Base-by-base conservation (phyloP, 2,888 invertebrate genomes). In the Tenthredo scrophulariae region DNA sequence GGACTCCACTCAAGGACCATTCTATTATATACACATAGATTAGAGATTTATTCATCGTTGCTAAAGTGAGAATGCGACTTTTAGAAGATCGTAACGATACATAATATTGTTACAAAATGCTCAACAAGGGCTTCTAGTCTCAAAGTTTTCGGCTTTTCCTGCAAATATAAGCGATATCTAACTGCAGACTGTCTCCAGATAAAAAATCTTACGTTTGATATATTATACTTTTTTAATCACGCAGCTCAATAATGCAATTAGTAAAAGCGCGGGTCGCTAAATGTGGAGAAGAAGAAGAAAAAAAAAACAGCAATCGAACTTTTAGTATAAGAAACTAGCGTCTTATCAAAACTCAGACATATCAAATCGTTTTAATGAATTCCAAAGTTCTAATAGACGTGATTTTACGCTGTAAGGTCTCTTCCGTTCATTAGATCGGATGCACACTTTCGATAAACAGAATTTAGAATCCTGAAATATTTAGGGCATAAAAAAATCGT, bases 191-290 rank as follows among this genome's bases (percentile, higher is more conserved):
- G 18, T 65, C 15, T 29, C 18, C 18, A 67, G 29, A 67, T 67
- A 7, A 67, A n/a, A 54, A 67, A 67, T 67, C 26, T 67, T 67
- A 67, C 72, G 72, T 74, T 74, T 13, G 15, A 43, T 43, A 77
- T 33, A 4, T 33, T 46, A 29, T 29, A 33, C 33, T 6, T 9
- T n/a, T 54, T 54, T 7, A 13, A 77, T 29, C 74, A 74, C 74
- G 43, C 29, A 6, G 54, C 54, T 77, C 77, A 77, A 33, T 77
- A 15, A 54, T 46, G 9, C 29, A 29, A 54, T 5, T 77, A 29
- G 50, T 15, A 29, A 80, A 37, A 62, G 80, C 40, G 80, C 80
- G 33, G 80, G 80, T 80, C 80, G 80, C 80, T 80, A 2, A 10
- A 50, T 40, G 37, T 62, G 62, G 2, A 33, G 58, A 77, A 15